Base-by-base conservation (phyloP, 2,888 invertebrate species). In the Gisinianus flammeolus region DNA sequence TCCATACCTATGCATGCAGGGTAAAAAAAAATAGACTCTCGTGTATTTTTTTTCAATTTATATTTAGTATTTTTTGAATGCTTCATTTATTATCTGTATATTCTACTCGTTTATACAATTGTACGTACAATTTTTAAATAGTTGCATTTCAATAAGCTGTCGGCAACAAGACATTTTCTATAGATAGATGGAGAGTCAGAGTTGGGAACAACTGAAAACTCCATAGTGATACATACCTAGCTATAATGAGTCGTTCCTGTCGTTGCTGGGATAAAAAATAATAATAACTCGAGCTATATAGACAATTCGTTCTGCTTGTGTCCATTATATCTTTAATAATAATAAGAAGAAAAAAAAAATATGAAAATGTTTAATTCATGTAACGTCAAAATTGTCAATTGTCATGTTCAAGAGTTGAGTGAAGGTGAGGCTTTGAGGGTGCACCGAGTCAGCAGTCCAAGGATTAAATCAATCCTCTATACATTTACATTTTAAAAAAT, bases 381-480 rank as follows among this genome's bases (percentile, higher is more conserved):
- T 12, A n/a, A 31, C 72, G 72, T 72, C 72, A 72, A 72, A 72
- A 72, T 72, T 72, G 72, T 72, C 72, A 72, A 72, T 72, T 72
- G 72, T 72, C 72, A 72, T 72, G 58, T 72, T 31, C 67, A 67
- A n/a, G 72, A 54, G 33, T 28, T 35, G 44, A 31, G 28, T 58
- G 72, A 26, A 72, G 72, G 58, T 72, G 72, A 72, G 58, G 72
- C 58, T 72, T 44, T 69, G 24, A 69, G 54, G 56, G 30, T 71
- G 30, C 56, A 71, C 30, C 24, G 19, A 72, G 72, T 72, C 72
- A 72, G 54, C 58, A 72, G 58, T 33, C 58, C 31, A 31, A 58
- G 70, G 70, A 54, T 70, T 44, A 72, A 72, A 72, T 72, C 72
- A 72, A 72, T 72, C 72, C 72, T 16, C 12, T 28, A 4, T n/a